Conservation (phyloP, 1,140 invertebrate genomes). For the Brachionus calyciflorus region DNA sequence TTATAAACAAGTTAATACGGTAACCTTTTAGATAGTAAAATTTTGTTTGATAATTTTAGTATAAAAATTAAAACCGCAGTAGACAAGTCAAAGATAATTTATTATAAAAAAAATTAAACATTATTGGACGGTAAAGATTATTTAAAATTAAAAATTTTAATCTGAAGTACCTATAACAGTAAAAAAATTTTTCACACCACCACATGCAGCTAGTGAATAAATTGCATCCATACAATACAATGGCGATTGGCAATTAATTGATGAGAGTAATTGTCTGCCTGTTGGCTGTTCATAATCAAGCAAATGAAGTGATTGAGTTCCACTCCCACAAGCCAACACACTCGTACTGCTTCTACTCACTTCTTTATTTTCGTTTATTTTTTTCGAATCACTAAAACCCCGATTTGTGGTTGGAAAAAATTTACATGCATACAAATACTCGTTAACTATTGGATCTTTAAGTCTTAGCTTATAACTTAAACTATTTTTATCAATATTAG, state of each 20-base stretch:
- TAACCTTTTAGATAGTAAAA: too few relatives aligned
- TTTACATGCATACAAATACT: conserved; percentile 45
- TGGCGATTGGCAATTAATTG: background rate
- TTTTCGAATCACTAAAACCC: too few relatives aligned
- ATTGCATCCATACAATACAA: conserved; percentile 39
- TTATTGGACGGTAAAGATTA: too few relatives aligned
- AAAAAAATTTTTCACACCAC: conserved; percentile 19
- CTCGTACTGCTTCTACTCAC: background rate
- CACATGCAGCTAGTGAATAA: conserved; percentile 29
- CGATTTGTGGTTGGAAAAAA: conserved; percentile 24
- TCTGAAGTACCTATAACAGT: too few relatives aligned
- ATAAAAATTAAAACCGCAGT: too few relatives aligned
- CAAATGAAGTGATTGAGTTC: conserved; percentile 43
- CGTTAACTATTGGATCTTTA: background rate
- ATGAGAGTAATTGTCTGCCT: background rate
- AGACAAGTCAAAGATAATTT: too few relatives aligned
- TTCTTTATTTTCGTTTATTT: too few relatives aligned
- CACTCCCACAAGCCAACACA: conserved; percentile 39
- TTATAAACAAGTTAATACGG: too few relatives aligned
- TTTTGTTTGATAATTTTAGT: too few relatives aligned
- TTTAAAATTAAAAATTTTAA: too few relatives aligned
- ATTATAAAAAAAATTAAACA: too few relatives aligned
- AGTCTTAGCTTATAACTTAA: conserved; percentile 1
- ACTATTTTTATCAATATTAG: conserved; percentile 1
- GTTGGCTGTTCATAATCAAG: conserved; percentile 21